Evolutionary conservation across 2,797 vertebrate genomes (phyloP).

Genomic region (Gallinago stenura): DNA sequence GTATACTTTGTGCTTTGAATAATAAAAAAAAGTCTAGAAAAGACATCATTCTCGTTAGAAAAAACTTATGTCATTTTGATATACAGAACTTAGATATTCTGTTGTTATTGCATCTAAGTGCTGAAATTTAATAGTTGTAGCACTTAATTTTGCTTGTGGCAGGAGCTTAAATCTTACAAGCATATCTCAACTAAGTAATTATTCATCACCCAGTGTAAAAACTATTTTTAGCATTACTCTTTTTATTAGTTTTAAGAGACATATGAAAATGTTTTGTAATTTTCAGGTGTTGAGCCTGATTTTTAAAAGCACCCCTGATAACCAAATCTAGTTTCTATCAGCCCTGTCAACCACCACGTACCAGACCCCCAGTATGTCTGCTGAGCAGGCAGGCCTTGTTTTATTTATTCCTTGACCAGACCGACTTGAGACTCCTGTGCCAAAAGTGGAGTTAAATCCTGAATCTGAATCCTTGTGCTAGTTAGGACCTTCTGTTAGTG

Average conservation of each 20-base stretch:
- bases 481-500: neutral
- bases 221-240: neutral
- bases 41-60: neutral
- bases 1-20: neutral
- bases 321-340: neutral
- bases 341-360: accelerated
- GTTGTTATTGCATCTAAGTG: neutral
- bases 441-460: neutral
- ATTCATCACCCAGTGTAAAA: neutral
- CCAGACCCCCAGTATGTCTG: neutral
- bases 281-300: neutral
- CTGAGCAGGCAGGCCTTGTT: neutral
- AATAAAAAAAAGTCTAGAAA: neutral
- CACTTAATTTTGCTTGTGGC: neutral
- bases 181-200: neutral
- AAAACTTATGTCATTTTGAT: neutral
- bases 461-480: neutral
- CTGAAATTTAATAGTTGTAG: neutral
- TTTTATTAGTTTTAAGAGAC: neutral
- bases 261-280: neutral
- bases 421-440: neutral
- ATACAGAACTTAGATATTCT: neutral
- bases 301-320: neutral
- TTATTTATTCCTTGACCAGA: neutral
- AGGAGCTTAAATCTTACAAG: neutral